Conservation (phyloP, 2,888 invertebrate species). For the Morpho helenor region DNA sequence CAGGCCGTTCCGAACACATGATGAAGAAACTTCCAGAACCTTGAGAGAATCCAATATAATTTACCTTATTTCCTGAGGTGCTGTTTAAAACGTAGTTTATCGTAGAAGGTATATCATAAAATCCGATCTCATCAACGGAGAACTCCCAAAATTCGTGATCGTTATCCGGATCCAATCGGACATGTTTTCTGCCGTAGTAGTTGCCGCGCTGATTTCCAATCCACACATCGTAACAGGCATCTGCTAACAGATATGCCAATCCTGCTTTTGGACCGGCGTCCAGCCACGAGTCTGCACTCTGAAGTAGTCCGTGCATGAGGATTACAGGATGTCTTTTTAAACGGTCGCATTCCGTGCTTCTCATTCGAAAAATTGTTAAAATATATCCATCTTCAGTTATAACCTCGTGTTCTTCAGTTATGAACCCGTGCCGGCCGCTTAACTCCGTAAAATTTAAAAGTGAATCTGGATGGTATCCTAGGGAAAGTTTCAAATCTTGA, state of each 20-base stretch:
- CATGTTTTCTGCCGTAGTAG: constrained; percentile 76
- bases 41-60: constrained; percentile 85
- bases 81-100: constrained; percentile 49
- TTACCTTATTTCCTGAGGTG: constrained; percentile 43
- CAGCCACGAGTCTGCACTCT: constrained; percentile 52
- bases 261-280: constrained; percentile 50
- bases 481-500: constrained; percentile 32
- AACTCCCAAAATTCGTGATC: constrained; percentile 68
- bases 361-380: constrained; percentile 47
- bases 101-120: constrained; percentile 85
- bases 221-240: constrained; percentile 44
- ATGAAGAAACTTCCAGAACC: constrained; percentile 84
- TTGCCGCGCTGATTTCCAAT: constrained; percentile 49
- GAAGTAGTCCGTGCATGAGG: constrained; percentile 57
- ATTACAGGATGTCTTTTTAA: constrained; percentile 44
- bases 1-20: constrained; percentile 81
- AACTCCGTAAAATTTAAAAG: constrained; percentile 46
- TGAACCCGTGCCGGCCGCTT: constrained; percentile 40
- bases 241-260: constrained; percentile 38
- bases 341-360: constrained; percentile 36
- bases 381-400: constrained; percentile 57
- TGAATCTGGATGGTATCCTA: constrained; percentile 36
- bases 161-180: constrained; percentile 42
- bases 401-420: constrained; percentile 46
- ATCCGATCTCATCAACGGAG: constrained; percentile 85